Evolutionary conservation across 2,888 invertebrate genomes (phyloP).

Genomic region (Atethmia centrago): DNA sequence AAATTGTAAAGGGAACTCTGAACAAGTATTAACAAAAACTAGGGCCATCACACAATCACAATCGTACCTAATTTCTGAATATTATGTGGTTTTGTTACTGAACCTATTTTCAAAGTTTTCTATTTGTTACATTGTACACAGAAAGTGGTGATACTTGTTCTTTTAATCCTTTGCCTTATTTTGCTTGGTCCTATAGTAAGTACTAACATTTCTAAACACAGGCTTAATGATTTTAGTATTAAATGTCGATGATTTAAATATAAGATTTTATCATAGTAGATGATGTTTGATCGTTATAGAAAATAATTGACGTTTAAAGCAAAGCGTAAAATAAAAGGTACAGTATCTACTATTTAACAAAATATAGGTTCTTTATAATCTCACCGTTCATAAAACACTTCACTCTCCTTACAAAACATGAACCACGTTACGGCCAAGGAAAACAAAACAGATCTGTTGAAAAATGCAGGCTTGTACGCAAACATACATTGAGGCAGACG

Average conservation of each 20-base stretch:
- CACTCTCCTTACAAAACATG: neutral
- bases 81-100: constrained; percentile 36
- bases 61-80: constrained; percentile 39
- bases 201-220: neutral
- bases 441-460: constrained; percentile 40
- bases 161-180: neutral
- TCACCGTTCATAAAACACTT: neutral
- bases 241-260: no score
- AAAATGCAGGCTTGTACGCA: constrained; percentile 25
- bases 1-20: constrained; percentile 34
- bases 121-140: constrained; percentile 13
- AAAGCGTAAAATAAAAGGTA: no score
- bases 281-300: no score
- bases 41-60: constrained; percentile 42
- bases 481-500: constrained; percentile 34
- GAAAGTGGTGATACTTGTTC: neutral
- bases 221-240: no score
- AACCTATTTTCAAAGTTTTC: constrained; percentile 26
- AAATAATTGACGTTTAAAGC: neutral
- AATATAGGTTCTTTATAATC: no score
- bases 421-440: constrained; percentile 7
- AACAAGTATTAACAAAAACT: constrained; percentile 36
- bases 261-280: no score
- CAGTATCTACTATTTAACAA: neutral
- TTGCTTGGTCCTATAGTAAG: neutral